Evolutionary conservation across 2,797 vertebrate genomes (phyloP), one percentile per base, ranked within the genome.

Genomic region (Uromys caudimaculatus): DNA sequence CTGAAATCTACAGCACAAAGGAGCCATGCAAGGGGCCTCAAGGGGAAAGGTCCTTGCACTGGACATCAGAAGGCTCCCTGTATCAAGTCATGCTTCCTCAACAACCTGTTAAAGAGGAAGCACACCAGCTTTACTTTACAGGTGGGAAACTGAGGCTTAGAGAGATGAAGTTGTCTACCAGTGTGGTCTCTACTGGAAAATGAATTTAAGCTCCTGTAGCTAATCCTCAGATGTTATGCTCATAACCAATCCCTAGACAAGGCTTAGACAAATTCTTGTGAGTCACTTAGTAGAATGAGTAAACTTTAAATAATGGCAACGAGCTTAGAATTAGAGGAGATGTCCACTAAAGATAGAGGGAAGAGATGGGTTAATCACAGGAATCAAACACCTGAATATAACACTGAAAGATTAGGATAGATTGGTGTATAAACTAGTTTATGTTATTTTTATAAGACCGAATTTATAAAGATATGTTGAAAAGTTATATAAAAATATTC

Each of bases 1-100:
- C 2, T 17, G 56, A 54, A 76, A 71, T 77, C 38, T 16, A 56
- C 13, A 64, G 19, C 0, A 52, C 54, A 47, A 89, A 38, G 11
- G 2, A 27, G 3, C 0, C 6, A 21, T 6, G 27, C 4, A 6
- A 0, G 16, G 0, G 2, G n/a, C 24, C 21, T 6, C 3, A 0
- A 7, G 14, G 9, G 3, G 6, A 47, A 50, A 52, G 44, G 38
- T 6, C 35, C 41, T 79, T n/a, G 35, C 3, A 21, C 3, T 41
- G 38, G 21, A 16, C 19, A 17, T 32, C 11, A 27, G 14, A 12
- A 16, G 44, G 47, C 8, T 23, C 14, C 62, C 13, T 35, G 24
- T 71, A 41, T 50, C 5, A 24, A 50, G 10, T 86, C 64, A 9
- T 0, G 24, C 27, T 17, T 67, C 29, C 29, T 75, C 35, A 86